Evolutionary conservation across 2,113 vertebrate genomes (phyloP).

Genomic region (Paralichthys olivaceus): DNA sequence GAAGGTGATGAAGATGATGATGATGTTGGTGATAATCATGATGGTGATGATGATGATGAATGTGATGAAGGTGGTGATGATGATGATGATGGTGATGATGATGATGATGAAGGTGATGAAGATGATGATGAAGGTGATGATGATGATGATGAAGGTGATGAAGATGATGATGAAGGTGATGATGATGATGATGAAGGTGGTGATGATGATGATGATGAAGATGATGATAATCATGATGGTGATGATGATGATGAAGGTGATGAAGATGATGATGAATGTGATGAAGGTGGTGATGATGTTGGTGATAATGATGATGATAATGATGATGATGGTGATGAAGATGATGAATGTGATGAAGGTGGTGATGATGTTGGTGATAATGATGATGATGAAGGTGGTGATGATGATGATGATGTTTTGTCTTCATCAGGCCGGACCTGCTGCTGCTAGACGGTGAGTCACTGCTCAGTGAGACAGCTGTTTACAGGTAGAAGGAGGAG

Average conservation of each 20-base stretch:
- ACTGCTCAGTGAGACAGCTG: background rate
- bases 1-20: background rate
- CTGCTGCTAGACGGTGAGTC: conserved; percentile 96
- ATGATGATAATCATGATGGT: too few relatives aligned
- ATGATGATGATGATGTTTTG: background rate
- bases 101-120: background rate
- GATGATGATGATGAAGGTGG: background rate
- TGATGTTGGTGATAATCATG: too few relatives aligned
- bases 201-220: background rate
- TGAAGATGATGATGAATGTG: background rate
- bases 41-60: background rate
- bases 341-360: background rate
- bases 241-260: background rate
- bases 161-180: too few relatives aligned
- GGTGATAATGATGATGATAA: background rate
- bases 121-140: too few relatives aligned
- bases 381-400: too few relatives aligned
- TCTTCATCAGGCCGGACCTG: conserved; percentile 89
- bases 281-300: too few relatives aligned
- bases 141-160: background rate
- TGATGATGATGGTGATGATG: background rate
- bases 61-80: too few relatives aligned
- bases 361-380: background rate
- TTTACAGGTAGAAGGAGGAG: background rate
- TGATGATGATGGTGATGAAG: background rate